Evolutionary conservation across 1,140 invertebrate species (phyloP).

Genomic region (Colletes latitarsis): DNA sequence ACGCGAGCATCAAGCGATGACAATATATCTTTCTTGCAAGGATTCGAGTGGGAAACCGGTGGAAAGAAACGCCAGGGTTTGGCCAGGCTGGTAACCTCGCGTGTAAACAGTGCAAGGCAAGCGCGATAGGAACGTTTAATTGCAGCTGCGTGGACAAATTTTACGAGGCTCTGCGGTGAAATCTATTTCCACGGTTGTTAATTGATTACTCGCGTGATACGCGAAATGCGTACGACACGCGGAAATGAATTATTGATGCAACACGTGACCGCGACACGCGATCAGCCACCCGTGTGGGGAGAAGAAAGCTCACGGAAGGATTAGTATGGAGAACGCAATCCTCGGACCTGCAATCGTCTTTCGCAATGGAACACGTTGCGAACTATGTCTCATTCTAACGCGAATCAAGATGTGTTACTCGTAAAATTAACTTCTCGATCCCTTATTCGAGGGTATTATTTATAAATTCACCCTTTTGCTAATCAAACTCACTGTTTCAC

Average conservation of each 20-base stretch:
- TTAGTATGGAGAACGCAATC: not conserved
- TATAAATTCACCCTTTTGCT: too few relatives aligned
- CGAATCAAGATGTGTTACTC: too few relatives aligned
- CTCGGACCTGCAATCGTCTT: too few relatives aligned
- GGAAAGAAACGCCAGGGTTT: not conserved
- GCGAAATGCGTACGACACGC: slow-evolving; percentile 20
- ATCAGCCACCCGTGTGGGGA: not conserved
- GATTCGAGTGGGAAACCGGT: not conserved
- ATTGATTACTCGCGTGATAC: slow-evolving; percentile 35
- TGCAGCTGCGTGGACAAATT: not conserved
- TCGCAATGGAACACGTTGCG: too few relatives aligned
- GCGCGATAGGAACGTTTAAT: not conserved
- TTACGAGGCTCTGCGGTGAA: slow-evolving; percentile 1
- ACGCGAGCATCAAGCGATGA: not conserved
- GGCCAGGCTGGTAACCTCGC: not conserved
- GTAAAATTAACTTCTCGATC: too few relatives aligned
- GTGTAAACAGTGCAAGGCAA: not conserved
- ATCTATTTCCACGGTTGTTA: slow-evolving; percentile 15
- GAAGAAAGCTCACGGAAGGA: not conserved
- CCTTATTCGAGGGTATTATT: too few relatives aligned
- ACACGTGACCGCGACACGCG: slow-evolving; percentile 27
- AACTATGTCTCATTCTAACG: too few relatives aligned
- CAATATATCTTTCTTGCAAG: not conserved
- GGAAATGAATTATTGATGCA: slow-evolving; percentile 38
- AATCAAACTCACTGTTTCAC: too few relatives aligned